Base-by-base conservation (phyloP, 2,888 invertebrate genomes). In the Ennomos erosarius region DNA sequence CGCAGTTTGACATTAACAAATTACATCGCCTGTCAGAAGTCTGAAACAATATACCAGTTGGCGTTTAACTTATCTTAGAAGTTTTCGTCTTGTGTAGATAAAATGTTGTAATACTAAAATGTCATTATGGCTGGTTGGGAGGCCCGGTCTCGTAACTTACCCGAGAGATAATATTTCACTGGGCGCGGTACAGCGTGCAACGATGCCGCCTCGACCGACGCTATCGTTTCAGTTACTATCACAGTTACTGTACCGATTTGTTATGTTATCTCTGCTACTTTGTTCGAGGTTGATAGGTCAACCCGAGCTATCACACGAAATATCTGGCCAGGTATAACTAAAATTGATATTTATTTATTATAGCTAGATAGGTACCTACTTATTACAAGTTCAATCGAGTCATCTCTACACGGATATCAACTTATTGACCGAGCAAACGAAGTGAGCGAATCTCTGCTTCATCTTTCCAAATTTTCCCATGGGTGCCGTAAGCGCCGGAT, bases 21-120 rank as follows among this genome's bases (percentile, higher is more conserved):
- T 90, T 89, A 90, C 89, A 85, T 83, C 76, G 86, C 75, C 87
- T 86, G 90, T 88, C 87, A 86, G 82, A 85, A 86, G 85, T 88
- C 81, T 87, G 89, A 91, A 90, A 91, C 91, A 90, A 91, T 91
- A 90, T 89, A 90, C 88, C 84, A 85, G 86, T 87, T 85, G 87
- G 85, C 88, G 91, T 90, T 91, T 90, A 90, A 88, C 82, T 90
- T 90, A 91, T 90, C 91, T 91, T 70, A 72, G 77, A 78, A 88
- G 84, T 90, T 90, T 89, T 90, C 87, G 88, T 88, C 85, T 85
- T 82, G 81, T 84, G 81, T 86, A 88, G 90, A 91, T 91, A 91
- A 88, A 87, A 83, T 85, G 88, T 88, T 90, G 88, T 90, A 90
- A 86, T 88, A 90, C 89, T 90, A 89, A 91, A 91, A 90, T 90